A percentile compares a stretch with the other conserved stretches of the same genome.
phyloP scores from a whole-genome alignment of 2,797 vertebrate species.

The Oreonectes daqikongensis region DNA sequence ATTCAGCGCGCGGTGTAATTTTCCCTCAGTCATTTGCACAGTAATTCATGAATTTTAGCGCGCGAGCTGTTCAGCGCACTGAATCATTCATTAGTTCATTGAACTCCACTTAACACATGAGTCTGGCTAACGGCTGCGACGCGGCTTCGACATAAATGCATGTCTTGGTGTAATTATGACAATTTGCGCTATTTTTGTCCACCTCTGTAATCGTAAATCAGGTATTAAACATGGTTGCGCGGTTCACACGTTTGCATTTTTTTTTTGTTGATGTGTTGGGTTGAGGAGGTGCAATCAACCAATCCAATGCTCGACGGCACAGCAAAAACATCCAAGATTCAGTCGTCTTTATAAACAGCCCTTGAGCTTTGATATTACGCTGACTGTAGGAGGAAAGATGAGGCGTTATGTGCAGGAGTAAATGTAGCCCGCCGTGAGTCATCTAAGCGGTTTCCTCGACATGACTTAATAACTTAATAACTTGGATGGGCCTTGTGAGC shows the following conservation, averaged over 20 bases:
- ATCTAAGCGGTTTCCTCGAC: constrained; percentile 24
- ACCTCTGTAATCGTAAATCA: constrained; percentile 54
- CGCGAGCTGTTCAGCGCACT: constrained; percentile 25
- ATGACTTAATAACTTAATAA: constrained; percentile 49
- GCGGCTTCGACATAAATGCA: constrained; percentile 35
- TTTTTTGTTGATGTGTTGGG: not conserved
- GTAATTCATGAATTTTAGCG: constrained; percentile 36
- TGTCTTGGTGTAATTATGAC: constrained; percentile 41
- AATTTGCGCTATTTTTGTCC: constrained; percentile 43
- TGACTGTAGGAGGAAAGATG: constrained; percentile 7
- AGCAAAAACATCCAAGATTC: not conserved
- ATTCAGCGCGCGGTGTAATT: constrained; percentile 9
- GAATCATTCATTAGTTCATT: constrained; percentile 46
- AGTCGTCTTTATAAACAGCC: not conserved
- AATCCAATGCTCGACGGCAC: not conserved
- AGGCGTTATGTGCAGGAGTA: constrained; percentile 1
- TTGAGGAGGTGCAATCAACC: not conserved
- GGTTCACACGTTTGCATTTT: not conserved
- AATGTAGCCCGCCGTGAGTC: constrained; percentile 37
- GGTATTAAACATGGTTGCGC: constrained; percentile 16
- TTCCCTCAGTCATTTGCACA: constrained; percentile 12
- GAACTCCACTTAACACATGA: constrained; percentile 31
- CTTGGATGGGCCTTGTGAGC: constrained; percentile 28
- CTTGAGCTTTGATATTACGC: constrained; percentile 10
- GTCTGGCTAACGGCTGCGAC: constrained; percentile 12